Base-by-base conservation (phyloP, 1,140 invertebrate genomes). In the Anthonomus grandis region DNA sequence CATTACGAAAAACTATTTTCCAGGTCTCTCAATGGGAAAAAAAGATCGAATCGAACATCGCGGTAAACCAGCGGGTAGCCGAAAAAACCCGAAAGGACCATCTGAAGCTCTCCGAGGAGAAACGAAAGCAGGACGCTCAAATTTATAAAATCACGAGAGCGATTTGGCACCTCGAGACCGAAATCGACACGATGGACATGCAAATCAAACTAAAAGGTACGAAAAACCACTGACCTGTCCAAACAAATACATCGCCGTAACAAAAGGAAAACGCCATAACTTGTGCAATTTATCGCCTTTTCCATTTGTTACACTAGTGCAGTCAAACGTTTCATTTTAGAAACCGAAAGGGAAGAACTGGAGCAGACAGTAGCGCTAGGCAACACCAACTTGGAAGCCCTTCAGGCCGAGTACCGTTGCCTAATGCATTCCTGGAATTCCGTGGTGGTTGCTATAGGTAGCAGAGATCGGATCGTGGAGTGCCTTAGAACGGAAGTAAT, bases 341-440 rank as follows among this genome's bases (percentile, higher is more conserved):
- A 78, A 52, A 65, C 65, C 6, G 79, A 81, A 64, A 74, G 77
- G 65, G 78, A 80, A 46, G 74, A 75, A 60, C 63, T 80, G 3
- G 77, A 77, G 15, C 74, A 79, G 58, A 67, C 72, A 1, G 63
- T 79, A 31, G 77, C 80, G 2, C 78, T 85, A 55, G 81, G 81
- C 4, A 84, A 83, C 58, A 80, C 82, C 4, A 86, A 90, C 68
- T 72, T 90, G 18, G 84, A 87, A 67, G 82, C 81, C 13, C 65
- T 89, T 18, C 80, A 86, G 63, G 76, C 80, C 25, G 86, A 90
- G 58, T 81, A 87, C 57, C 79, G 80, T 24, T 79, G 80, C 13
- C 73, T 89, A 2, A 75, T 86, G 31, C 80, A 80, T 64, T 77
- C 85, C 8, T 90, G 87, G 86, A 85, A 86, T 66, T 81, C 83